A percentile compares a stretch with the other conserved stretches of the same genome.
Conservation (phyloP, 2,888 invertebrate species). For the Deladenus siricidicola region DNA sequence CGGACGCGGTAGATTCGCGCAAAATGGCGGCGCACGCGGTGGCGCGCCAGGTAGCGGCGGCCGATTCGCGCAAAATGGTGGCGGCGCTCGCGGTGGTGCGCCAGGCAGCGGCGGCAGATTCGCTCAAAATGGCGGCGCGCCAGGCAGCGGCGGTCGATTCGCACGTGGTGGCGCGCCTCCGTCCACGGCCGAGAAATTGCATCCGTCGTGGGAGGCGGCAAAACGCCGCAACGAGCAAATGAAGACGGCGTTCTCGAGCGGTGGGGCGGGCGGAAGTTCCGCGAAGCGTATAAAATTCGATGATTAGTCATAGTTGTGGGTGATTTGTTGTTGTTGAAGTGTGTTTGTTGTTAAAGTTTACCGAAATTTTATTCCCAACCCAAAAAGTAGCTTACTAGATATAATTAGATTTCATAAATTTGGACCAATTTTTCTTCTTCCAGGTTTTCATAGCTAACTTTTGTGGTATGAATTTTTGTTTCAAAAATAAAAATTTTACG, state of each 20-base stretch:
- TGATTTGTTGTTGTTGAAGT: no score
- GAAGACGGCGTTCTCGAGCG: background rate
- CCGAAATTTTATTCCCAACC: no score
- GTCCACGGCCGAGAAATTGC: background rate
- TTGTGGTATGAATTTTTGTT: no score
- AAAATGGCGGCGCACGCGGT: background rate
- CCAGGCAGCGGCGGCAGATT: background rate
- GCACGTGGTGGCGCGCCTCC: no score
- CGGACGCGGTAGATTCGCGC: background rate
- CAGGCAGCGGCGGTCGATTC: no score
- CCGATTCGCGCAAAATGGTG: background rate
- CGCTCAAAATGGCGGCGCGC: background rate
- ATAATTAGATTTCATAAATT: no score
- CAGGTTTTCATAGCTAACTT: no score
- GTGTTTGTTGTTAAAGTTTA: no score
- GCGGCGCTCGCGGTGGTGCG: background rate
- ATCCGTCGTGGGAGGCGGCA: slow-evolving; percentile 13
- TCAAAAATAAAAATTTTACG: no score
- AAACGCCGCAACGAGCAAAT: slow-evolving; percentile 4
- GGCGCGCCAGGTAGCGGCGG: background rate
- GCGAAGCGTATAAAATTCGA: background rate
- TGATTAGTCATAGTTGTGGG: no score
- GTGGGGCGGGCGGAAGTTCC: background rate
- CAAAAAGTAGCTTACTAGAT: no score
- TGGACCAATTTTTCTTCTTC: no score